Conservation (phyloP, 2,888 invertebrate genomes). For the Thera obeliscata region DNA sequence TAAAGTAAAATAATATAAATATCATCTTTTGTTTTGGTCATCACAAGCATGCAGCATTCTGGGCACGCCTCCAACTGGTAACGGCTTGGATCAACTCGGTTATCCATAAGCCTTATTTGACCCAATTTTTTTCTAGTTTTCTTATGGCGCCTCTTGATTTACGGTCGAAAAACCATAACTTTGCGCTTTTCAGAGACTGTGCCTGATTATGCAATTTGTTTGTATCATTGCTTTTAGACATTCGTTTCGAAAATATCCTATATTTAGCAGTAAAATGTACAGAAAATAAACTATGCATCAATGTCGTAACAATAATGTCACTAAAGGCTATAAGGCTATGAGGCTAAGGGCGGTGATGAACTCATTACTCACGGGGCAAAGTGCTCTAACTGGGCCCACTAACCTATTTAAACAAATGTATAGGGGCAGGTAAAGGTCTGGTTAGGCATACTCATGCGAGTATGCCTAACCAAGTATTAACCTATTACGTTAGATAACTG, state of each 20-base stretch:
- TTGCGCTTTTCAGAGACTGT: not conserved
- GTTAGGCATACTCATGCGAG: not conserved
- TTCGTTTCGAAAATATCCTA: not conserved
- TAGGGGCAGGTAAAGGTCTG: slow-evolving; percentile 48
- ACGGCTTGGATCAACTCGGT: slow-evolving; percentile 32
- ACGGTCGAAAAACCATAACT: slow-evolving; percentile 4
- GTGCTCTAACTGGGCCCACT: slow-evolving; percentile 49
- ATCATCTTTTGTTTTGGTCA: slow-evolving; percentile 29
- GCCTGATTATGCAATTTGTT: not conserved
- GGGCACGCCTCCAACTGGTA: slow-evolving; percentile 31
- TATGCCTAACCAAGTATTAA: too few relatives aligned
- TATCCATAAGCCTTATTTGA: slow-evolving; percentile 32
- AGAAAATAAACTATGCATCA: not conserved
- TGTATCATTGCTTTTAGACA: not conserved
- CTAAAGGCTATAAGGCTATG: slow-evolving; percentile 59
- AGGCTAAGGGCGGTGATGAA: slow-evolving; percentile 59
- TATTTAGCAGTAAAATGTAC: too few relatives aligned
- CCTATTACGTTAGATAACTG: not conserved
- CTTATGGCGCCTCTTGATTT: slow-evolving; percentile 20
- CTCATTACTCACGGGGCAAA: slow-evolving; percentile 62
- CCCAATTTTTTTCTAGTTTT: slow-evolving; percentile 27
- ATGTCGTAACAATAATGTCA: slow-evolving; percentile 46
- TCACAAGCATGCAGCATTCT: slow-evolving; percentile 29
- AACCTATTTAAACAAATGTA: slow-evolving; percentile 65
- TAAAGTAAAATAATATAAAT: slow-evolving; percentile 12